Conservation (phyloP, 2,797 vertebrate species). For the Sparus aurata region DNA sequence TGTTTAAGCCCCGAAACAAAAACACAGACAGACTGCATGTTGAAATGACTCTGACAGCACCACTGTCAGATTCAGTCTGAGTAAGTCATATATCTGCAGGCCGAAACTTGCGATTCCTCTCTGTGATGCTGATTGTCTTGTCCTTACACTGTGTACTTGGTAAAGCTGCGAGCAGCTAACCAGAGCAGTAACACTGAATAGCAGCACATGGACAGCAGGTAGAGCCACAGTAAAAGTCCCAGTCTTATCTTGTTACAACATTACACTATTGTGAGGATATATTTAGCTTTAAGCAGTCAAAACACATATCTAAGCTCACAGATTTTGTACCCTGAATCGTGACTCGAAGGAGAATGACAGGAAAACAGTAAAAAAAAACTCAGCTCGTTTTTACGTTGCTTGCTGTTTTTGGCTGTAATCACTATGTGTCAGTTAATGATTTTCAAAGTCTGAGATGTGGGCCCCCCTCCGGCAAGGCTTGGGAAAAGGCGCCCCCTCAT, state of each 20-base stretch:
- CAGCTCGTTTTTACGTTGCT: neutral
- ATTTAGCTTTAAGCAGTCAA: neutral
- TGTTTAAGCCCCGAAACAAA: constrained; percentile 7
- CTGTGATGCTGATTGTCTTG: neutral
- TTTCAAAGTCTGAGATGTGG: no score
- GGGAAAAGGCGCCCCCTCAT: no score
- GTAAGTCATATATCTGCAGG: constrained; percentile 7
- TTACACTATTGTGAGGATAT: neutral
- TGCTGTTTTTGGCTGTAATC: no score
- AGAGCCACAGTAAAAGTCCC: neutral
- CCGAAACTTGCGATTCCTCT: neutral
- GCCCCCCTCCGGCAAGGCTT: neutral
- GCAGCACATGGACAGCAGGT: neutral
- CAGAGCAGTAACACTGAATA: neutral
- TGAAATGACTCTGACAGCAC: neutral
- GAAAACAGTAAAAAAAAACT: no score
- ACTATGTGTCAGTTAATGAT: no score
- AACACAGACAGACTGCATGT: neutral
- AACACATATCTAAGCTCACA: neutral
- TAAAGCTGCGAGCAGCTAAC: neutral
- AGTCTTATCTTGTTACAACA: neutral
- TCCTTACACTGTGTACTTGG: neutral
- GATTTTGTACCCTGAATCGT: neutral
- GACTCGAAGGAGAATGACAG: neutral
- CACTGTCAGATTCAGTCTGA: neutral